Percentiles rank a stretch among this genome's conserved stretches.
Evolutionary conservation across 2,888 invertebrate genomes (phyloP).

Genomic region (Drosophila koepferae): DNA sequence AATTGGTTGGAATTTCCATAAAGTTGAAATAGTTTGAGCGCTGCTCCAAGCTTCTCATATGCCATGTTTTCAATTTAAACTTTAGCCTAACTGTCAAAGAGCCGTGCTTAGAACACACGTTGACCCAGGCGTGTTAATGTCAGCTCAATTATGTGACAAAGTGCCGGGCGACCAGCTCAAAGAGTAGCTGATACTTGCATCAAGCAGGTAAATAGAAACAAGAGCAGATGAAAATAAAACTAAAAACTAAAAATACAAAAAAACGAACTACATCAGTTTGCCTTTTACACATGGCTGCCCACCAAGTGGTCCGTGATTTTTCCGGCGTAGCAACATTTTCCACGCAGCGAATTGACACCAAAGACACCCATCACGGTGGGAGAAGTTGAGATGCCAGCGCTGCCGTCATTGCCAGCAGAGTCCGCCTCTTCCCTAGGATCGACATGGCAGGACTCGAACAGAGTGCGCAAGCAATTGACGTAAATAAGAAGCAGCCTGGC

Average conservation of each 20-base stretch:
- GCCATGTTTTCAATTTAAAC: neutral
- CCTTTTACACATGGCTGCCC: slow-evolving; percentile 29
- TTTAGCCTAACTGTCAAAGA: neutral
- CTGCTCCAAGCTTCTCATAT: neutral
- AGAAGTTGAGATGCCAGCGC: slow-evolving; percentile 50
- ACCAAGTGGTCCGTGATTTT: slow-evolving; percentile 58
- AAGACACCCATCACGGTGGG: slow-evolving; percentile 52
- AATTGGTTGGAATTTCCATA: no score
- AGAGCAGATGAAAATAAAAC: neutral
- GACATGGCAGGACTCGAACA: slow-evolving; percentile 18
- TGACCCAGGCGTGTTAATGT: slow-evolving; percentile 1
- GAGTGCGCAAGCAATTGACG: slow-evolving; percentile 77
- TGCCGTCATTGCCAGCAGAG: slow-evolving; percentile 36
- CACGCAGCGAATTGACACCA: slow-evolving; percentile 68
- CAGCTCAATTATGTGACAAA: slow-evolving; percentile 30
- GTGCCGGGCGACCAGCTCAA: neutral
- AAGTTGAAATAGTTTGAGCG: no score
- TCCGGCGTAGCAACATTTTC: slow-evolving; percentile 44
- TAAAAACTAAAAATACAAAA: neutral
- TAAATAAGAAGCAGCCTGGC: slow-evolving; percentile 69
- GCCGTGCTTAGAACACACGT: neutral
- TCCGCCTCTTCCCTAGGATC: neutral
- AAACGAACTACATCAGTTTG: slow-evolving; percentile 11
- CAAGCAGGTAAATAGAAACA: slow-evolving; percentile 38
- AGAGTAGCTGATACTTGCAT: slow-evolving; percentile 25